Conservation (phyloP, 1,140 invertebrate species). For the Riptortus pedestris region DNA sequence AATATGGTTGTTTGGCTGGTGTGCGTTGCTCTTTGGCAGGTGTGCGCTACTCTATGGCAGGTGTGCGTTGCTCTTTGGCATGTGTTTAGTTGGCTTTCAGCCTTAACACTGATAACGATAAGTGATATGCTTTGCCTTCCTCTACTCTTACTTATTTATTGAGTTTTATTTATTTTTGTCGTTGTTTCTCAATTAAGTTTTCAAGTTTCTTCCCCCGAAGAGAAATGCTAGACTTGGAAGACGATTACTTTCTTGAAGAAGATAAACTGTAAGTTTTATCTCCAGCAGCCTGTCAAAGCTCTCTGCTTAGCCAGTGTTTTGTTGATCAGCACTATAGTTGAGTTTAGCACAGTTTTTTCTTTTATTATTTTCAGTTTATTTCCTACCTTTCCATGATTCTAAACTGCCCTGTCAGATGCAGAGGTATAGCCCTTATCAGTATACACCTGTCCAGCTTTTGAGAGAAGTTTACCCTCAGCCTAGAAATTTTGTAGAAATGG, state of each 20-base stretch:
- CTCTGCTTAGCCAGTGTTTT: no score
- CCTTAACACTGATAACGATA: no score
- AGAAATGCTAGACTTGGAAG: slow-evolving; percentile 24
- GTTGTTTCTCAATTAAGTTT: not conserved
- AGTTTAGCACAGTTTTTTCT: no score
- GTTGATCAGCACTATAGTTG: no score
- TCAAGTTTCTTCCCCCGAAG: not conserved
- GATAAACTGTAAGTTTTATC: slow-evolving; percentile 25
- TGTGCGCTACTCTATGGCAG: no score
- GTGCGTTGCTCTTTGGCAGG: no score
- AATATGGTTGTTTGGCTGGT: no score
- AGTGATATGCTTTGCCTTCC: not conserved
- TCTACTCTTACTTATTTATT: not conserved
- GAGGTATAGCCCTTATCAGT: no score
- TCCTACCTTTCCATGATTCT: not conserved
- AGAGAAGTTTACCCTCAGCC: not conserved
- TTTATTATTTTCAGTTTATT: not conserved
- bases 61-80: no score
- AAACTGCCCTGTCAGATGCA: not conserved
- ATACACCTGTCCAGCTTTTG: not conserved
- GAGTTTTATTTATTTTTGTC: not conserved
- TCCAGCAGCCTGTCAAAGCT: not conserved
- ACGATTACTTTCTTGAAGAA: slow-evolving; percentile 28
- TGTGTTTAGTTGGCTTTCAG: no score
- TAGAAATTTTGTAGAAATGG: slow-evolving; percentile 6